Conservation (phyloP, 2,797 vertebrate genomes). For the Pipistrellus pipistrellus region DNA sequence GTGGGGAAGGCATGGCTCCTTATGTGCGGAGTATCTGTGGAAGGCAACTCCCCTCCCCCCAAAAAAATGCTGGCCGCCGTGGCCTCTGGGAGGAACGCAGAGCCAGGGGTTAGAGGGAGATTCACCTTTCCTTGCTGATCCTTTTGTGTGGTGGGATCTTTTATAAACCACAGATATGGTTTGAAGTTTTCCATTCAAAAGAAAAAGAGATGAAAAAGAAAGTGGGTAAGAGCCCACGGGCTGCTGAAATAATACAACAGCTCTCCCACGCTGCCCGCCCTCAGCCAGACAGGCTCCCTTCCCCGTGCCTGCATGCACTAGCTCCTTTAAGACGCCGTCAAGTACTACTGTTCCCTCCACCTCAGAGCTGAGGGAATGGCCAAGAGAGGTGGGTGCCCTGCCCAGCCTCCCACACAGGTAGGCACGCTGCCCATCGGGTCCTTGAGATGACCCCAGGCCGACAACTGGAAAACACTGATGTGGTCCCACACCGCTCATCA, state of each 20-base stretch:
- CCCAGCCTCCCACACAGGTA: not conserved
- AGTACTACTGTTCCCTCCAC: too few species aligned
- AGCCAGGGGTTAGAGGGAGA: not conserved
- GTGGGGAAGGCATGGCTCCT: not conserved
- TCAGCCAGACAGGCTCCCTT: not conserved
- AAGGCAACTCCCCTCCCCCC: not conserved
- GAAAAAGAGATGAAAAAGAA: constrained; percentile 10
- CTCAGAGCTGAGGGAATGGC: not conserved
- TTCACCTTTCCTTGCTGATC: not conserved
- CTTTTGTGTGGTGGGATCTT: not conserved
- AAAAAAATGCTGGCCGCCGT: not conserved
- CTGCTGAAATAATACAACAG: not conserved
- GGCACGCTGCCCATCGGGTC: not conserved
- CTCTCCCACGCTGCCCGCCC: not conserved
- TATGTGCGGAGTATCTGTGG: not conserved
- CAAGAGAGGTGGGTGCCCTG: not conserved
- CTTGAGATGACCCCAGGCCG: accelerated
- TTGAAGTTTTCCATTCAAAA: constrained; percentile 48
- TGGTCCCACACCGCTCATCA: too few species aligned
- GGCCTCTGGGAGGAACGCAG: not conserved
- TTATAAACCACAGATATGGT: not conserved
- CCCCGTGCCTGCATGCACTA: not conserved
- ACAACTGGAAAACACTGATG: not conserved
- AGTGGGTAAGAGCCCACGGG: not conserved
- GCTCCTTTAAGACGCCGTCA: not conserved